phyloP scores from a whole-genome alignment of 2,797 vertebrate species.

The Sciaenops ocellatus region DNA sequence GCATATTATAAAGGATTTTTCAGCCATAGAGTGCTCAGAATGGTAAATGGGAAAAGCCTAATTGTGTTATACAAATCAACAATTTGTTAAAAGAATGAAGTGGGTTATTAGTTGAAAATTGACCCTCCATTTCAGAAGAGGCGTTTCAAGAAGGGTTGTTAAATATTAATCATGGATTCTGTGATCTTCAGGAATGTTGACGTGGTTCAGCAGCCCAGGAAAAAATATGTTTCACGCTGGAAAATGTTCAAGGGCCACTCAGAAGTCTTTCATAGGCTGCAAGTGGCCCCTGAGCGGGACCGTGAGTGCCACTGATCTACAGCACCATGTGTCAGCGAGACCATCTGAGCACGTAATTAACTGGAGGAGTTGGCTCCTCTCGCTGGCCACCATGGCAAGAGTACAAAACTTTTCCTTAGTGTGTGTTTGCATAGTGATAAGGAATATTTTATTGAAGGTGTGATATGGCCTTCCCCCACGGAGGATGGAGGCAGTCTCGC shows the following conservation, averaged over 20 bases:
- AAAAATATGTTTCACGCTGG: constrained; percentile 35
- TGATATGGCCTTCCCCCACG: constrained; percentile 19
- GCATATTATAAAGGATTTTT: constrained; percentile 1
- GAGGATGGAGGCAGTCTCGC: constrained; percentile 30
- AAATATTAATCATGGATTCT: constrained; percentile 46
- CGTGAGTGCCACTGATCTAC: constrained; percentile 62
- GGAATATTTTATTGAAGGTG: constrained; percentile 63
- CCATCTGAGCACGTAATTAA: constrained; percentile 71
- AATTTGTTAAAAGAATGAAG: constrained; percentile 26
- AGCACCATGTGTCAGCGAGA: constrained; percentile 55
- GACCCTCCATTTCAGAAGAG: constrained; percentile 1
- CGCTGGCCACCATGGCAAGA: constrained; percentile 38
- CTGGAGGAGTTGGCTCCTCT: constrained; percentile 60
- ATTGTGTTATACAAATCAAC: constrained; percentile 7
- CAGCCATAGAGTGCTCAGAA: constrained; percentile 19
- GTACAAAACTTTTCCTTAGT: constrained; percentile 59
- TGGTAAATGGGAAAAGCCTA: constrained; percentile 23
- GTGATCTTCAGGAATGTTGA: constrained; percentile 11
- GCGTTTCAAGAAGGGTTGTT: constrained; percentile 18
- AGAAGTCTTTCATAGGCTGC: constrained; percentile 57
- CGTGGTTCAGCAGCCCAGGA: constrained; percentile 25
- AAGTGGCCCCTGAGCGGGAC: constrained; percentile 63
- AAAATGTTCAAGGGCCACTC: constrained; percentile 73
- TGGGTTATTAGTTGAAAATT: constrained; percentile 6
- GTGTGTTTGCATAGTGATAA: constrained; percentile 69